Base-by-base conservation (phyloP, 2,888 invertebrate genomes). In the Panopea generosa region DNA sequence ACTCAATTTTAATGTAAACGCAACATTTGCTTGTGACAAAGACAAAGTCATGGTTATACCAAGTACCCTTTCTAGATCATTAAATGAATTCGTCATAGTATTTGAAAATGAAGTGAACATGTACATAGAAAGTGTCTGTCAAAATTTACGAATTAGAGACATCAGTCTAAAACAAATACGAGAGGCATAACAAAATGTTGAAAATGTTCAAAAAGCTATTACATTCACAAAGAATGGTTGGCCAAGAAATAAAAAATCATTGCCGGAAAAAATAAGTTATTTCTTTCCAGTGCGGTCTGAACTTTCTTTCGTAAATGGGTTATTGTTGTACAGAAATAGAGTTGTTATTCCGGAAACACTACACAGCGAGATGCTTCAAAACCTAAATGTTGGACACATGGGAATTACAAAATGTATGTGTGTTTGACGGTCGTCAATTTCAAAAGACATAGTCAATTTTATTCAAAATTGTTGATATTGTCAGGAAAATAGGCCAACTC, bases 391-490 rank as follows among this genome's bases (percentile, higher is more conserved):
- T 4, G 82, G 84, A 11, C 84, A 84, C 40, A 57, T 63, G 55
- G 81, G 82, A 6, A 55, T 78, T n/a, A 71, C 56, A 14, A 80
- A 84, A 47, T 74, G 74, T 4, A n/a, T 29, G 11, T 40, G 60
- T 7, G 76, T 83, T 9, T 85, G 71, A 67, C 83, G 83, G 80
- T 80, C 82, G 18, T 33, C 49, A 1, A 62, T 83, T 11, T 47
- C 47, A 16, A 52, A 18, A 6, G 69, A 76, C 16, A 71, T 83
- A 11, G 29, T 73, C n/a, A 16, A 59, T 0, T 20, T 22, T 9
- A 59, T 82, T 0, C 16, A 18, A 9, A 45, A 20, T 4, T 84
- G 84, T 53, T 0, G 18, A 27, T 63, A 68, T 49, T 83, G 83
- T 33, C 62, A 71, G 45, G n/a, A n/a, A 20, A 26, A 77, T 14